These are phyloP conservation scores for Thysanoteuthis rhombus DNA, from an alignment of 2,888 invertebrate species.

Conservation along the genomic window DNA sequence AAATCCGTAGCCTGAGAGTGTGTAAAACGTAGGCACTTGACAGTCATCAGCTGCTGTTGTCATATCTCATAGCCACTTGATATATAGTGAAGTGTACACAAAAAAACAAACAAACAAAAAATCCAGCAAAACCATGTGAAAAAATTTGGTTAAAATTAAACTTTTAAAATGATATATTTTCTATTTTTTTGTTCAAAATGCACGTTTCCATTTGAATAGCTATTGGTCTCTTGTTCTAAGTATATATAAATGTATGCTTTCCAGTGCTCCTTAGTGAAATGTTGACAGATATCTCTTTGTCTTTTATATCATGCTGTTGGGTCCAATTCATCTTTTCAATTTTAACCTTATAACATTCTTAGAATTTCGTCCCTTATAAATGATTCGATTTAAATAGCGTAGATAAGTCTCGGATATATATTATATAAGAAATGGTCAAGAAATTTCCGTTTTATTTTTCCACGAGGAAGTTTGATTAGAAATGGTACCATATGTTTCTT, in stretches of 20 bases:
- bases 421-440: too few species aligned
- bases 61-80: background rate
- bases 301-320: background rate
- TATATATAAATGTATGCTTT: background rate
- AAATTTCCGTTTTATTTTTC: background rate
- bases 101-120: background rate
- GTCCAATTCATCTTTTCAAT: background rate
- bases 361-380: background rate
- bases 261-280: background rate
- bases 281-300: background rate
- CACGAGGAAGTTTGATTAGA: background rate
- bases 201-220: background rate
- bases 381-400: background rate
- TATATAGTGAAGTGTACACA: background rate
- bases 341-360: background rate
- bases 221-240: background rate
- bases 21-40: background rate
- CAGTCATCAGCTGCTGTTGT: background rate
- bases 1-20: background rate
- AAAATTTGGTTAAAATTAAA: background rate
- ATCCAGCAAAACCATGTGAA: background rate
- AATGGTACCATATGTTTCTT: background rate
- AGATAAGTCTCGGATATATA: background rate
- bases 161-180: background rate
- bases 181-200: background rate